A percentile compares a stretch with the other conserved stretches of the same genome.
These are phyloP conservation scores for Actenoides lindsayi DNA, from an alignment of 2,113 vertebrate species.

Conservation along the genomic window DNA sequence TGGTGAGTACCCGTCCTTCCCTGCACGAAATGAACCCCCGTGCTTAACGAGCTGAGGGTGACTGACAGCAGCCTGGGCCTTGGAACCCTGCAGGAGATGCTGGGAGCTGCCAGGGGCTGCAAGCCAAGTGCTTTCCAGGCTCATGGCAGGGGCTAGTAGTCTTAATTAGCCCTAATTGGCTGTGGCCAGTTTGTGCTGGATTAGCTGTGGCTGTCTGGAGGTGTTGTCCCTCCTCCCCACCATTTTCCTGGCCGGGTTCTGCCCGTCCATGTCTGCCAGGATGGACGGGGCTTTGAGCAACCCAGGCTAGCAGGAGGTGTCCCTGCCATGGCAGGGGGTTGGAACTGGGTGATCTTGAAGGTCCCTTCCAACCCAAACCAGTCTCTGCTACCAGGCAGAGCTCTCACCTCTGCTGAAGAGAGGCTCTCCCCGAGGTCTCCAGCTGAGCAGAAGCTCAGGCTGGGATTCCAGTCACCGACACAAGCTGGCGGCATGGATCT, in stretches of 20 bases:
- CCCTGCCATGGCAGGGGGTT: background rate
- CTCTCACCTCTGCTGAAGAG: background rate
- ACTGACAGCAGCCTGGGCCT: background rate
- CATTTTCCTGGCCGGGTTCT: background rate
- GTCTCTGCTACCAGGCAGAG: background rate
- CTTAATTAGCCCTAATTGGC: background rate
- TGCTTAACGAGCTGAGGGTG: background rate
- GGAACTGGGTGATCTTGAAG: background rate
- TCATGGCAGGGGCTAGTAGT: background rate
- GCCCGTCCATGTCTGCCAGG: background rate
- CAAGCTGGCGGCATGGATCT: constrained; percentile 22
- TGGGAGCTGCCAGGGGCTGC: background rate
- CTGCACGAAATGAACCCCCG: background rate
- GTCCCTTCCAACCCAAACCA: background rate
- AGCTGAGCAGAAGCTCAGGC: background rate
- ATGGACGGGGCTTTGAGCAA: background rate
- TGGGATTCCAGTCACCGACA: constrained; percentile 41
- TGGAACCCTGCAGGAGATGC: rapidly evolving
- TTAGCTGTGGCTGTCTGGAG: background rate
- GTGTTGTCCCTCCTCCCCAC: background rate
- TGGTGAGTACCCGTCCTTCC: background rate
- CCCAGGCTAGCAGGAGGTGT: background rate
- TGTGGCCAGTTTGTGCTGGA: background rate
- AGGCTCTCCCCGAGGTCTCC: background rate
- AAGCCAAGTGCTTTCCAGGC: background rate